Evolutionary conservation across 2,113 vertebrate species (phyloP), one percentile per base, ranked within the genome.

Genomic region (Malurus melanocephalus): DNA sequence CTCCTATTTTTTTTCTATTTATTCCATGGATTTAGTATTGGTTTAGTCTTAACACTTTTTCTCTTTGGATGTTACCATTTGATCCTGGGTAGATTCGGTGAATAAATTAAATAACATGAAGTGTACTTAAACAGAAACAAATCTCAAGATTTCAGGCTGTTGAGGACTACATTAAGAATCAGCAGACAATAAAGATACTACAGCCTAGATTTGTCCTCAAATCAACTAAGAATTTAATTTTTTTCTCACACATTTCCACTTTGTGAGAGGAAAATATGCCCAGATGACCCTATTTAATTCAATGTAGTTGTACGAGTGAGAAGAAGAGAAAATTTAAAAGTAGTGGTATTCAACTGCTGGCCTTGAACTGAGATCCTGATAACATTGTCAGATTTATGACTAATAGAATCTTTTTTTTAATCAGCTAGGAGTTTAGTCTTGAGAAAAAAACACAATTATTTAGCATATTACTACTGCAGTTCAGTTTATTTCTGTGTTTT

Each of bases 351-450:
- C 48, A 80, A 57, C 9, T 88, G 13, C 13, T 83, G 23, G 1
- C 43, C 18, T 88, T 60, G 21, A 80, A 71, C 19, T 52, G 77
- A 40, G 18, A 67, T 77, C n/a, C 3, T 80, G 57, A 42, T 53
- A 73, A 17, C 13, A 35, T n/a, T 56, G 11, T 20, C 64, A 2
- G 3, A 6, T 74, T 84, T 67, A 71, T 38, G 15, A 27, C 5
- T 67, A 68, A 62, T 6, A 45, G 13, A 53, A 7, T 48, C 7
- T 24, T 24, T 23, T 42, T 76, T 69, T 35, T 35, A 38, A 42
- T 11, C 5, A 65, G 1, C 6, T n/a, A 74, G 22, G 11, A 62
- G 1, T 1, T 66, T 2, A 0, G 5, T 45, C 27, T 76, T 56
- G 21, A 75, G 80, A 82, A 88, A 43, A 45, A 45, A 2, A 10